Conservation (phyloP, 2,888 invertebrate genomes). For the Platypus cylindrus region DNA sequence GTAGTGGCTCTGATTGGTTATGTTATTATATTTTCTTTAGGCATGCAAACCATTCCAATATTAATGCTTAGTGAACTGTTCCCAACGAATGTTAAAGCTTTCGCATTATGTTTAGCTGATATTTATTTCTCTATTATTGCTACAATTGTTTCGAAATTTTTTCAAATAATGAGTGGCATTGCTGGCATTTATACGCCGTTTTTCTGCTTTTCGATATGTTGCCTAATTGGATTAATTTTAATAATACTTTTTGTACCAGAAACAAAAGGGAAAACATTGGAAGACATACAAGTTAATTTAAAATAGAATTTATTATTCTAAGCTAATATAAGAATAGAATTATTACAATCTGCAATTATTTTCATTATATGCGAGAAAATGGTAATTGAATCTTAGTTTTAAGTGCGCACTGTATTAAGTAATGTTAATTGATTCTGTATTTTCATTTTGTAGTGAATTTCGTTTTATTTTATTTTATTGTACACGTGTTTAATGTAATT, state of each 20-base stretch:
- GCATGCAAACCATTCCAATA: slow-evolving; percentile 41
- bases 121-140: slow-evolving; percentile 39
- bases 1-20: slow-evolving; percentile 36
- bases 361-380: too few species aligned
- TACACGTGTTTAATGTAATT: too few species aligned
- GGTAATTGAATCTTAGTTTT: too few species aligned
- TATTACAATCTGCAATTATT: too few species aligned
- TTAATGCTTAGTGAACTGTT: slow-evolving; percentile 42
- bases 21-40: slow-evolving; percentile 40
- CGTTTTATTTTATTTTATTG: too few species aligned
- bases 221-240: slow-evolving; percentile 11
- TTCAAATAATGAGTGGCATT: slow-evolving; percentile 37
- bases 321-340: too few species aligned
- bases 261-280: slow-evolving; percentile 17
- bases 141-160: slow-evolving; percentile 38
- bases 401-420: too few species aligned
- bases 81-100: slow-evolving; percentile 42
- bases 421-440: too few species aligned
- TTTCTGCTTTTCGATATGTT: slow-evolving; percentile 11
- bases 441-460: too few species aligned
- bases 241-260: slow-evolving; percentile 15
- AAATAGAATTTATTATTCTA: too few species aligned
- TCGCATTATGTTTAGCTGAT: slow-evolving; percentile 44
- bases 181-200: slow-evolving; percentile 15
- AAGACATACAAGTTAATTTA: slow-evolving; percentile 13